These are phyloP conservation scores for Rhinichthys osculus DNA, from an alignment of 2,797 vertebrate genomes.

Conservation along the genomic window DNA sequence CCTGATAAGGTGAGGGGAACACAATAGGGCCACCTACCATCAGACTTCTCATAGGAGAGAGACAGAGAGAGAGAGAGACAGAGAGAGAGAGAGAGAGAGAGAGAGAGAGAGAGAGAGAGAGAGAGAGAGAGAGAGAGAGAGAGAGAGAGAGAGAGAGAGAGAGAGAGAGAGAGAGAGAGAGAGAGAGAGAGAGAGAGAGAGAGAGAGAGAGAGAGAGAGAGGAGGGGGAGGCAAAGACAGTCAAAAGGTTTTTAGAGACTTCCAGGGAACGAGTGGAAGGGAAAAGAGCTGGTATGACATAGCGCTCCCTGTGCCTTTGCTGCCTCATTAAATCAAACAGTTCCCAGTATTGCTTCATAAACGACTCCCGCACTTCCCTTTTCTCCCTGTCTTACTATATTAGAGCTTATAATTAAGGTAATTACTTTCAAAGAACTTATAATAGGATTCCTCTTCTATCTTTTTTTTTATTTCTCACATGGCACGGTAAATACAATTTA, in stretches of 20 bases:
- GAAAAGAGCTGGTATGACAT: constrained; percentile 35
- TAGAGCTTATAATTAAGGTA: constrained; percentile 86
- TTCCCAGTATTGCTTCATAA: constrained; percentile 80
- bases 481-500: constrained; percentile 65
- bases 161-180: neutral
- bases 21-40: constrained; percentile 33
- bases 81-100: neutral
- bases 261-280: constrained; percentile 7
- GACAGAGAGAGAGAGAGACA: neutral
- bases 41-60: constrained; percentile 2
- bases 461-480: constrained; percentile 64
- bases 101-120: neutral
- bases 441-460: constrained; percentile 79
- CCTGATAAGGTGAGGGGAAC: constrained; percentile 7
- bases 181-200: neutral
- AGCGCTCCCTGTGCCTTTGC: constrained; percentile 39
- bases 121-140: neutral
- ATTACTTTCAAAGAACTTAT: constrained; percentile 86
- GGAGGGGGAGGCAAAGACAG: neutral
- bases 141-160: neutral
- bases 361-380: constrained; percentile 65
- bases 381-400: constrained; percentile 75
- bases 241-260: constrained; percentile 4
- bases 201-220: neutral
- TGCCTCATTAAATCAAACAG: constrained; percentile 77